Evolutionary conservation across 2,888 invertebrate species (phyloP).

Genomic region (Microchrysa polita): DNA sequence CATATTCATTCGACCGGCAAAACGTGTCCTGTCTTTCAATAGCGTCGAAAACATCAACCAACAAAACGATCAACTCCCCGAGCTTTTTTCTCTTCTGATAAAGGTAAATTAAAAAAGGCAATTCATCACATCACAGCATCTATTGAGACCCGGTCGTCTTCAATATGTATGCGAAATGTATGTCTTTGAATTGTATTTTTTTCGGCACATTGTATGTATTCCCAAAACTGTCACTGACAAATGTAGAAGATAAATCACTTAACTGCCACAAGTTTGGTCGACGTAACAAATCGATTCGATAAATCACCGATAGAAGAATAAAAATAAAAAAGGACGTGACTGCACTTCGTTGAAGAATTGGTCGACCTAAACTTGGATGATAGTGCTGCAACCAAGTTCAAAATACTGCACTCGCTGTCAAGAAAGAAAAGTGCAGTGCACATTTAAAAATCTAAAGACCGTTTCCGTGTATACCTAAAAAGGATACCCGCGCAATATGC

Average conservation of each 20-base stretch:
- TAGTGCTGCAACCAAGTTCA: not conserved
- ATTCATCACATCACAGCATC: too few relatives aligned
- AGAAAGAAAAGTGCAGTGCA: not conserved
- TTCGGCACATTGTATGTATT: not conserved
- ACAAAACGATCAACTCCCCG: too few relatives aligned
- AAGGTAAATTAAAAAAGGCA: too few relatives aligned
- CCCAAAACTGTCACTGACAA: not conserved
- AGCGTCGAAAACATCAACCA: too few relatives aligned
- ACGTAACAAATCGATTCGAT: conserved; percentile 7
- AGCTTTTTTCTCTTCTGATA: too few relatives aligned
- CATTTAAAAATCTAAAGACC: too few relatives aligned
- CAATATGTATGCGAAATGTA: too few relatives aligned
- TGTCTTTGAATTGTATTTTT: not conserved
- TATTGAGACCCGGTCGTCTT: too few relatives aligned
- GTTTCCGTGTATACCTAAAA: too few relatives aligned
- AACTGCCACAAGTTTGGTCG: not conserved
- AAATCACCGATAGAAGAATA: not conserved
- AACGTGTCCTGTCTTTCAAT: too few relatives aligned
- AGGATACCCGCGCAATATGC: too few relatives aligned
- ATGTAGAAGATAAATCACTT: conserved; percentile 7
- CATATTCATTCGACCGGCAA: too few relatives aligned
- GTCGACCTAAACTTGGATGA: not conserved
- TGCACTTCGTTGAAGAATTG: not conserved
- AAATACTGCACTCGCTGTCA: not conserved
- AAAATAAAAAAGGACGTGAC: not conserved